Conservation (phyloP, 2,113 vertebrate genomes). For the Corythornis vintsioides region DNA sequence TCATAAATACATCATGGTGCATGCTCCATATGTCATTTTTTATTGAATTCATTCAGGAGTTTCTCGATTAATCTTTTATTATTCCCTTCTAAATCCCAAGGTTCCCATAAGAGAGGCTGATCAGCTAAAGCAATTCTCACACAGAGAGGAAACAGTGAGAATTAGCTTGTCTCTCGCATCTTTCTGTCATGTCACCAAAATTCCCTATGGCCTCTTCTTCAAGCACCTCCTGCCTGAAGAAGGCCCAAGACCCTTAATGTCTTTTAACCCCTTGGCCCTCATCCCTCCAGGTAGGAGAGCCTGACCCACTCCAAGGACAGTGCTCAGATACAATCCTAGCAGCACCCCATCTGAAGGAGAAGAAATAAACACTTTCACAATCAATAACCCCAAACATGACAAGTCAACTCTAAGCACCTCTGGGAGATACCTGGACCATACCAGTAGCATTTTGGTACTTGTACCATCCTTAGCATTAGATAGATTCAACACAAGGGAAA, state of each 20-base stretch:
- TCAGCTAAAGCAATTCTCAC: slow-evolving; percentile 75
- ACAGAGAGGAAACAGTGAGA: slow-evolving; percentile 27
- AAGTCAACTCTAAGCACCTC: not conserved
- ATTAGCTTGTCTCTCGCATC: slow-evolving; percentile 24
- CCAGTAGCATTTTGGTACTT: not conserved
- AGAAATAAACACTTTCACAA: not conserved
- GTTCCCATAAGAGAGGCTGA: slow-evolving; percentile 70
- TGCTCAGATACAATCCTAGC: not conserved
- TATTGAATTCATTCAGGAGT: slow-evolving; percentile 80
- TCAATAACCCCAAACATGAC: not conserved
- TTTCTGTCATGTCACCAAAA: not conserved
- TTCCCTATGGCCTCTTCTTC: not conserved
- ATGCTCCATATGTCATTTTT: slow-evolving; percentile 81
- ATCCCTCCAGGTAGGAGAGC: not conserved
- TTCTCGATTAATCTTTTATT: slow-evolving; percentile 84
- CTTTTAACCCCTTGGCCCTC: not conserved
- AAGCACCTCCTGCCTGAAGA: not conserved
- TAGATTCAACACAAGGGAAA: not conserved
- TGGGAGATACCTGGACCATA: not conserved
- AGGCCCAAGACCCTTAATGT: not conserved
- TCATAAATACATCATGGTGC: slow-evolving; percentile 77
- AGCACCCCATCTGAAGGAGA: not conserved
- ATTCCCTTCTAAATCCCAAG: slow-evolving; percentile 79
- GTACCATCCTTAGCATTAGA: accelerated
- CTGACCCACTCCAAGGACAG: not conserved